phyloP scores from a whole-genome alignment of 35 echinoderm and acorn worm species.

The Ptychodera flava region DNA sequence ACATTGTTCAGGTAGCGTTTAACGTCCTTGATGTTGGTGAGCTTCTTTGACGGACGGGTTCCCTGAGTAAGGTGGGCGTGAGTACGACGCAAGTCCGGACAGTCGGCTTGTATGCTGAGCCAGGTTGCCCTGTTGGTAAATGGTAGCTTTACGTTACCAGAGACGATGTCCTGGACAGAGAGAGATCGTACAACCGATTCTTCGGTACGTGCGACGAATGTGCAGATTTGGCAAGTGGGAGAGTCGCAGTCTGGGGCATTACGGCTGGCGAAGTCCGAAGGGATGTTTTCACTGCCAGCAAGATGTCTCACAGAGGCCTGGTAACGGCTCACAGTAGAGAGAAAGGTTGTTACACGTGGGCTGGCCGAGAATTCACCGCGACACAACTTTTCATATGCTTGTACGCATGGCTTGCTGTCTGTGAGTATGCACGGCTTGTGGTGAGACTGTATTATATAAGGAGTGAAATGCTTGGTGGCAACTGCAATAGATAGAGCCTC shows the following conservation, averaged over 20 bases:
- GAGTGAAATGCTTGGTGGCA: not conserved
- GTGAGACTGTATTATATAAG: slow-evolving; percentile 5
- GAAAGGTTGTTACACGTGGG: not conserved
- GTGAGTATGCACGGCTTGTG: too few species aligned
- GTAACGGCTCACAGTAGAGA: not conserved
- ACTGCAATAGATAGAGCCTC: not conserved
- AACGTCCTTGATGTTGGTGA: not conserved
- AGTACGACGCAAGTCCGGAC: not conserved
- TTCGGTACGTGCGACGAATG: not conserved
- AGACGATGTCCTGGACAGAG: not conserved
- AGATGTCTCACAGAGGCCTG: not conserved
- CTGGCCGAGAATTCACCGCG: slow-evolving; percentile 9
- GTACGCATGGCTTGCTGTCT: too few species aligned
- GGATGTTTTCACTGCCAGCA: not conserved
- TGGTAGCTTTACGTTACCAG: not conserved
- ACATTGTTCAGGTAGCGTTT: not conserved
- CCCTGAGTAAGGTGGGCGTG: slow-evolving; percentile 3
- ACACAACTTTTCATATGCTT: too few species aligned
- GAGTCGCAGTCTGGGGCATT: not conserved
- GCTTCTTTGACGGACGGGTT: not conserved
- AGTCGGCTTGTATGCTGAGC: not conserved
- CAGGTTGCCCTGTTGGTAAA: not conserved
- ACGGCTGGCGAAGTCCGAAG: not conserved
- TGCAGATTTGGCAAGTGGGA: not conserved
- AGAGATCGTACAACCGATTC: not conserved